Percentiles rank a stretch among this genome's conserved stretches.
Evolutionary conservation across 2,797 vertebrate genomes (phyloP).

Genomic region (Natrix natrix): DNA sequence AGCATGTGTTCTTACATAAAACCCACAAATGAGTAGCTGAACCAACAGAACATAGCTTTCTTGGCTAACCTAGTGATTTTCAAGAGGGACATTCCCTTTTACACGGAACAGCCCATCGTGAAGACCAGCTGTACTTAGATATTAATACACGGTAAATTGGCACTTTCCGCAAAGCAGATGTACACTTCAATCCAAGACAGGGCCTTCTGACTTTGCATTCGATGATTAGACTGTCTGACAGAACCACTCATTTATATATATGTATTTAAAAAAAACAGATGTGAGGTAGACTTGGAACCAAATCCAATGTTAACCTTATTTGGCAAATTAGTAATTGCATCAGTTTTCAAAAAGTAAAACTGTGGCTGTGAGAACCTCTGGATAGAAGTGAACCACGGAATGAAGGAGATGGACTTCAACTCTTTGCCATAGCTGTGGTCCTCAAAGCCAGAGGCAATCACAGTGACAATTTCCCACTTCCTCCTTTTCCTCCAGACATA

Average conservation of each 20-base stretch:
- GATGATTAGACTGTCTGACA: background rate
- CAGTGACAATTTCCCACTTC: background rate
- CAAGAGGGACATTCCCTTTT: conserved; percentile 52
- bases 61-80: conserved; percentile 46
- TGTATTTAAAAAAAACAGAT: background rate
- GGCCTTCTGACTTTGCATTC: background rate
- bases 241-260: background rate
- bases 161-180: background rate
- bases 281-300: background rate
- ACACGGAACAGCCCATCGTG: conserved; percentile 49
- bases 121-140: conserved; percentile 53
- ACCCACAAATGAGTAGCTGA: conserved; percentile 72
- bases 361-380: too few relatives aligned
- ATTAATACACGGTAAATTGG: conserved; percentile 38
- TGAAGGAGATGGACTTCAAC: background rate
- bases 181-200: background rate
- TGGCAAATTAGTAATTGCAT: background rate
- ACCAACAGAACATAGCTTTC: conserved; percentile 64
- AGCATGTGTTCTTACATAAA: conserved; percentile 61
- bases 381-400: background rate
- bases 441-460: background rate
- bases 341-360: background rate
- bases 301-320: background rate
- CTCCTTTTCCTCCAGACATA: background rate
- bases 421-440: background rate